Evolutionary conservation across 2,888 invertebrate species (phyloP).

Genomic region (Trissolcus japonicus): DNA sequence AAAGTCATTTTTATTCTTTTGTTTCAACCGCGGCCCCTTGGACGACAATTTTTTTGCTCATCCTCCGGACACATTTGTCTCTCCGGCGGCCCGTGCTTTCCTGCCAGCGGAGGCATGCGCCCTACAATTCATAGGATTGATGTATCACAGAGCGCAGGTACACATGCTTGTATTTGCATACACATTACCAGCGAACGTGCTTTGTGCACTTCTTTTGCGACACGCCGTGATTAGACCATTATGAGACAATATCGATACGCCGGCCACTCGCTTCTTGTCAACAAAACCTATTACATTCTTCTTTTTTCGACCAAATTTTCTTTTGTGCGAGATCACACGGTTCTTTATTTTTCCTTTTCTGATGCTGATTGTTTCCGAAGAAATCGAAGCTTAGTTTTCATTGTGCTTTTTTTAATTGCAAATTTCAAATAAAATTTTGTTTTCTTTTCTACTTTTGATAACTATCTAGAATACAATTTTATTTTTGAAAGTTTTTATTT

Average conservation of each 20-base stretch:
- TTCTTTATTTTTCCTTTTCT: not conserved
- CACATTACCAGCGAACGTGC: conserved; percentile 54
- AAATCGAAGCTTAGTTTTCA: not conserved
- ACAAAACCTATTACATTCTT: not conserved
- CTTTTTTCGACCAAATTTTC: not conserved
- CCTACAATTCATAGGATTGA: conserved; percentile 73
- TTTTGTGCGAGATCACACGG: not conserved
- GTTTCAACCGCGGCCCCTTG: conserved; percentile 1
- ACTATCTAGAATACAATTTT: too few species aligned
- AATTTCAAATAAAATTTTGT: too few species aligned
- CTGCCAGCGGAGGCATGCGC: conserved; percentile 75
- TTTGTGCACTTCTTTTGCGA: conserved; percentile 44
- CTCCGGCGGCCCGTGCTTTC: conserved; percentile 63
- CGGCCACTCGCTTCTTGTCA: not conserved
- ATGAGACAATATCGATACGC: conserved; percentile 23
- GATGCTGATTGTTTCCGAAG: not conserved
- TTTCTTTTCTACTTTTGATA: too few species aligned
- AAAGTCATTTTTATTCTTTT: too few species aligned
- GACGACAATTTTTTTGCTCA: not conserved
- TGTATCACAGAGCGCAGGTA: conserved; percentile 76
- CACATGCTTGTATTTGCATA: conserved; percentile 63
- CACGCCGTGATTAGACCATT: conserved; percentile 48
- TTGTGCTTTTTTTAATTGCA: not conserved
- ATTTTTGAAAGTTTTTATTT: too few species aligned
- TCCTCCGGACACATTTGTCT: conserved; percentile 51